These are phyloP conservation scores for Polietes domitor DNA, from an alignment of 2,888 invertebrate genomes.

Conservation along the genomic window DNA sequence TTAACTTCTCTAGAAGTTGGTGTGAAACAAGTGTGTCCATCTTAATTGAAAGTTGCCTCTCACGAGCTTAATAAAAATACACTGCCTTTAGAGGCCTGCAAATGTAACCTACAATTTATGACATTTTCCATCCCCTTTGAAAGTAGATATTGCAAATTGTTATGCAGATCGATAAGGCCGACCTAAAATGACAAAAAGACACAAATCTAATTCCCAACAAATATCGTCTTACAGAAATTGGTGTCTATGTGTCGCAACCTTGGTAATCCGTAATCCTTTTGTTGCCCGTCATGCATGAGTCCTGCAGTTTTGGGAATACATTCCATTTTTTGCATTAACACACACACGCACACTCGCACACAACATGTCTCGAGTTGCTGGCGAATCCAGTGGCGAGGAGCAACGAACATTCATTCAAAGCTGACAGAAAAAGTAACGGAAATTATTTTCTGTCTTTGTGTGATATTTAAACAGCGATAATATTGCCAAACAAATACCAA, in stretches of 20 bases:
- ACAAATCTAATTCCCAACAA: neutral
- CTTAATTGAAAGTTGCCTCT: too few relatives aligned
- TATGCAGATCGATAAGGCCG: too few relatives aligned
- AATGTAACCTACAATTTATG: too few relatives aligned
- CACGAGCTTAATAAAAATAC: too few relatives aligned
- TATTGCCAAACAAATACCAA: neutral
- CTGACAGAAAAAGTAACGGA: slow-evolving; percentile 7
- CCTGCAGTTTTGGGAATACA: neutral
- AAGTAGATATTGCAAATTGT: too few relatives aligned
- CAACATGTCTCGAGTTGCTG: too few relatives aligned
- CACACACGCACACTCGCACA: too few relatives aligned
- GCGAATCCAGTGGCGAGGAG: neutral
- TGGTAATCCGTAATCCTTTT: neutral
- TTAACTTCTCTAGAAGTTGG: too few relatives aligned
- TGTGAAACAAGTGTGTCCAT: too few relatives aligned
- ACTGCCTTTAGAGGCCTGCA: too few relatives aligned
- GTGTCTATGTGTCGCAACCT: neutral
- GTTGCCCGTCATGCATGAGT: neutral
- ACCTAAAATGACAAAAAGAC: too few relatives aligned
- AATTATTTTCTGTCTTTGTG: slow-evolving; percentile 8
- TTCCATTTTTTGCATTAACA: neutral
- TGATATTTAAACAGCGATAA: slow-evolving; percentile 19
- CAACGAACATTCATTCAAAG: neutral
- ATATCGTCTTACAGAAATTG: neutral
- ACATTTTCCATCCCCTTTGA: too few relatives aligned